Conservation (phyloP, 2,888 invertebrate species). For the Lamproptera curius region DNA sequence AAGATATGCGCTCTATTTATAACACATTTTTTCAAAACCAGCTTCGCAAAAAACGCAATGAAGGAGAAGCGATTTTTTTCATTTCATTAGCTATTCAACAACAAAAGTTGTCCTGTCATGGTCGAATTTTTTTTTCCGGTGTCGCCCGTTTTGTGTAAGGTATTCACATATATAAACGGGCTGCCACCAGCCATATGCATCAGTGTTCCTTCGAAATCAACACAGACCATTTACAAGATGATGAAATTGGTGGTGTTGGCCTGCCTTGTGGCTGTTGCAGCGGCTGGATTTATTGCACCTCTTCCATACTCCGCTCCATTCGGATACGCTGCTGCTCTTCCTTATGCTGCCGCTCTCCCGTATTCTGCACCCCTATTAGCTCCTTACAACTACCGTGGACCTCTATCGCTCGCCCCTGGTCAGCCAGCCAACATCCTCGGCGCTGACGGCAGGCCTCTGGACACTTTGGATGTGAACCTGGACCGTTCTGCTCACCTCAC, state of each 20-base stretch:
- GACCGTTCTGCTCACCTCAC: conserved; percentile 63
- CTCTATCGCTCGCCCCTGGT: conserved; percentile 61
- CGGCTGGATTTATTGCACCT: conserved; percentile 47
- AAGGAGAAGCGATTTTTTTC: not conserved
- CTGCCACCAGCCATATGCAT: conserved; percentile 31
- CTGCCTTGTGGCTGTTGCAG: conserved; percentile 78
- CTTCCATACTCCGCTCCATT: conserved; percentile 36
- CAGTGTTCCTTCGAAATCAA: conserved; percentile 57
- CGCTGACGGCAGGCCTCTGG: conserved; percentile 63
- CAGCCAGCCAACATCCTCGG: conserved; percentile 65
- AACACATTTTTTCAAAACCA: too few species aligned
- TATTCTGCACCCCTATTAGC: conserved; percentile 37
- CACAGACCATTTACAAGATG: conserved; percentile 72
- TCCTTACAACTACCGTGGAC: conserved; percentile 55
- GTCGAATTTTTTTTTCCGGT: conserved; percentile 47
- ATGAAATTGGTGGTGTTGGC: conserved; percentile 80
- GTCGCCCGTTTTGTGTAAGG: conserved; percentile 35
- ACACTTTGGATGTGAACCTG: conserved; percentile 64
- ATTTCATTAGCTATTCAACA: not conserved
- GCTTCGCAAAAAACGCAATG: too few species aligned
- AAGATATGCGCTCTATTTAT: too few species aligned
- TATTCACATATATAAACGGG: conserved; percentile 25
- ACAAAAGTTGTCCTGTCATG: conserved; percentile 57
- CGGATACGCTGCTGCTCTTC: conserved; percentile 35
- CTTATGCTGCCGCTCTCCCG: conserved; percentile 31